Conservation (phyloP, 1,140 invertebrate species). For the Phocides pigmalion region DNA sequence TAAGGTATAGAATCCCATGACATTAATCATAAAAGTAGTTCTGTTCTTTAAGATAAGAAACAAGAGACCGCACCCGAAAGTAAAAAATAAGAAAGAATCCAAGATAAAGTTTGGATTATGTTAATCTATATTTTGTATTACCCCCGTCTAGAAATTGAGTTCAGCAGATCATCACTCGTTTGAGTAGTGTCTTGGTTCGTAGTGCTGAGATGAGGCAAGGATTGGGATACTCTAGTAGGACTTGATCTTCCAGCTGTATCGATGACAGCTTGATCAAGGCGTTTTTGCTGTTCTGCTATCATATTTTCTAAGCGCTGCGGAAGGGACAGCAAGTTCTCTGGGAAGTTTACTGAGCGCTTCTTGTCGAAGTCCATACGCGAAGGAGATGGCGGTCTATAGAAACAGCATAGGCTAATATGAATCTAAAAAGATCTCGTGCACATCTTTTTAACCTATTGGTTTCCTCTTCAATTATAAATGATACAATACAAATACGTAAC, state of each 20-base stretch:
- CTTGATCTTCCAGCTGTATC: conserved; percentile 51
- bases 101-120: not conserved
- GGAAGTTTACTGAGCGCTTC: conserved; percentile 65
- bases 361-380: conserved; percentile 47
- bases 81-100: not conserved
- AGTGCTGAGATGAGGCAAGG: conserved; percentile 53
- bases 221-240: conserved; percentile 50
- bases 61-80: not conserved
- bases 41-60: no score
- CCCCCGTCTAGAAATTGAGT: conserved; percentile 28
- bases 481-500: no score
- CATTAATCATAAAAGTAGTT: no score
- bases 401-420: not conserved
- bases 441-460: no score
- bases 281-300: conserved; percentile 61
- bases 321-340: conserved; percentile 57
- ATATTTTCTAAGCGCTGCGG: conserved; percentile 65
- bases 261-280: conserved; percentile 52
- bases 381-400: conserved; percentile 44
- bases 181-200: conserved; percentile 25
- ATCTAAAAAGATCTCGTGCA: not conserved
- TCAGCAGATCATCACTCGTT: conserved; percentile 4
- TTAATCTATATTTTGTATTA: conserved; percentile 9
- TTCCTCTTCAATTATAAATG: no score
- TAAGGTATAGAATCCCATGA: no score